These are phyloP conservation scores for Motacilla alba DNA, from an alignment of 2,113 vertebrate genomes.

Conservation along the genomic window DNA sequence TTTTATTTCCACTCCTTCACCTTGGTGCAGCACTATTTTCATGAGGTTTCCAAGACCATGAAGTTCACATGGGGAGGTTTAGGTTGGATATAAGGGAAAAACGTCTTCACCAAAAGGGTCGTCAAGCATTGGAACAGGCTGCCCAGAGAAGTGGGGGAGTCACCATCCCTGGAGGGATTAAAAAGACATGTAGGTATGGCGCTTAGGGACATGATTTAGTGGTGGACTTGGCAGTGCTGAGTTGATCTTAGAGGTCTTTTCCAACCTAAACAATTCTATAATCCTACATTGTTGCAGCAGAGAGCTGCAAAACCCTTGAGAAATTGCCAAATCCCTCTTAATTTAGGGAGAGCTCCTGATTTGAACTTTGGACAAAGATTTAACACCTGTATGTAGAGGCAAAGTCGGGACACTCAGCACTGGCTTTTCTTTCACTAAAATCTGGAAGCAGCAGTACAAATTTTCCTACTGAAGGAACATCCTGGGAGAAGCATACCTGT, in stretches of 20 bases:
- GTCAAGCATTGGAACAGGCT: not conserved
- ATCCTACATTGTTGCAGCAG: rapidly evolving
- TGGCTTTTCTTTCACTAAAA: not conserved
- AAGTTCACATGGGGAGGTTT: not conserved
- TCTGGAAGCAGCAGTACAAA: not conserved
- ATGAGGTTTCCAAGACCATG: not conserved
- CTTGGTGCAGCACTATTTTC: not conserved
- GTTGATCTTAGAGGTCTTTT: not conserved
- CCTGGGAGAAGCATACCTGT: not conserved
- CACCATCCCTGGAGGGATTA: not conserved
- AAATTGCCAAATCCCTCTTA: not conserved
- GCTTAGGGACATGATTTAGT: not conserved
- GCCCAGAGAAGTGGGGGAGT: too few relatives aligned
- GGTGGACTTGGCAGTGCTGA: not conserved
- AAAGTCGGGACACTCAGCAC: not conserved
- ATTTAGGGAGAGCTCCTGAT: not conserved
- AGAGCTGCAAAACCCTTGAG: not conserved
- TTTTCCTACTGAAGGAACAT: not conserved
- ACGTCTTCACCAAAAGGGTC: not conserved
- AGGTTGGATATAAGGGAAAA: not conserved
- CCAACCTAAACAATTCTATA: not conserved
- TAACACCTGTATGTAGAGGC: not conserved
- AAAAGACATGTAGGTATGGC: not conserved
- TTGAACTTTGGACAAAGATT: not conserved
- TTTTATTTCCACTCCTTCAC: not conserved